These are phyloP conservation scores for Gallinago paraguaiae DNA, from an alignment of 2,113 vertebrate genomes.

Conservation along the genomic window DNA sequence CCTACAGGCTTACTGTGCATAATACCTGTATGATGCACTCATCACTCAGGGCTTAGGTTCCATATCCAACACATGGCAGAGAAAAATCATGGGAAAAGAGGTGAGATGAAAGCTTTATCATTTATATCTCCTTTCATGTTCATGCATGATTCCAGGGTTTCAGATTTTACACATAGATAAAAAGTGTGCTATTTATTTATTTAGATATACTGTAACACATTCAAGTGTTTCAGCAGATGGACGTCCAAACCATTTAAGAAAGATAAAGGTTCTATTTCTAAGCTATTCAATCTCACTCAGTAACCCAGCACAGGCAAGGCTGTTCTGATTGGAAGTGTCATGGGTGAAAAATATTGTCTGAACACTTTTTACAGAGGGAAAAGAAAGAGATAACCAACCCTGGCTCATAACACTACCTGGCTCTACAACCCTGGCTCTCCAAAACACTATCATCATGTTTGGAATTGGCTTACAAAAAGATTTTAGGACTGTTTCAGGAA, in stretches of 20 bases:
- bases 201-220: neutral
- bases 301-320: neutral
- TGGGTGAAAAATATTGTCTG: neutral
- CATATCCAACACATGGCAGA: neutral
- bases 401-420: neutral
- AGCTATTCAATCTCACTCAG: neutral
- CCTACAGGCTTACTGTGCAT: neutral
- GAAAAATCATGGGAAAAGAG: neutral
- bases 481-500: neutral
- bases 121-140: neutral
- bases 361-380: neutral
- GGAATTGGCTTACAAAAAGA: neutral
- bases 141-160: neutral
- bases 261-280: neutral
- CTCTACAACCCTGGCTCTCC: no score
- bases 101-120: neutral
- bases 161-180: neutral
- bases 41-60: neutral
- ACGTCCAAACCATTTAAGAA: neutral
- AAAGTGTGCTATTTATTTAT: neutral
- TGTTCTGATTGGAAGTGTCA: neutral
- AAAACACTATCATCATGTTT: rapidly evolving
- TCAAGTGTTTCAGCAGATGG: neutral
- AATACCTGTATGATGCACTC: neutral
- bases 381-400: neutral